These are phyloP conservation scores for Emmelina monodactyla DNA, from an alignment of 2,888 invertebrate species.

Conservation along the genomic window DNA sequence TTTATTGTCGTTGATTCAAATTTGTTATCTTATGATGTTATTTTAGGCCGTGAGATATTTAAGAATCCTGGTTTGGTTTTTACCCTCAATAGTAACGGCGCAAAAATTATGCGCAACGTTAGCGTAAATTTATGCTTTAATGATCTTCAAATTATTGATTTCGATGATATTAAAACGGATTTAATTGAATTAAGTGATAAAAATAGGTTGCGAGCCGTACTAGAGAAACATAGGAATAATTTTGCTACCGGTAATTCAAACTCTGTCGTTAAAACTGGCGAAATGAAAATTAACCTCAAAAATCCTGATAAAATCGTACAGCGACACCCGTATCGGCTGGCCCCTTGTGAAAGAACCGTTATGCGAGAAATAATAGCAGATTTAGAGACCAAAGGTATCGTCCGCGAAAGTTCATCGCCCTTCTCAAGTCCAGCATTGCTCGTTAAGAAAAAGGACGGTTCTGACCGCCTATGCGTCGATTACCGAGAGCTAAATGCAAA, in stretches of 20 bases:
- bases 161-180: neutral
- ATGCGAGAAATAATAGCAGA: constrained; percentile 5
- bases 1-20: neutral
- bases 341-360: constrained; percentile 5
- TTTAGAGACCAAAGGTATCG: constrained; percentile 3
- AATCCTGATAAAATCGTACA: constrained; percentile 9
- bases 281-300: constrained; percentile 6
- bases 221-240: neutral
- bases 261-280: constrained; percentile 4
- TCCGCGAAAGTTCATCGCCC: constrained; percentile 6
- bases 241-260: constrained; percentile 4
- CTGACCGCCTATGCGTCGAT: constrained; percentile 2
- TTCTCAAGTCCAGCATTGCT: constrained; percentile 2
- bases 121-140: too few relatives aligned
- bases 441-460: constrained; percentile 3
- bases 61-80: too few relatives aligned
- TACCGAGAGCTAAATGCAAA: neutral
- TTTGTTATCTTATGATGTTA: neutral
- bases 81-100: too few relatives aligned
- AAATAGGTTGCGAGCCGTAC: neutral
- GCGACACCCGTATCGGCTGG: constrained; percentile 7
- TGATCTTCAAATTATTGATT: too few relatives aligned
- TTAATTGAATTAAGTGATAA: neutral
- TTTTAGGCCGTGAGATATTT: neutral
- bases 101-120: too few relatives aligned